phyloP scores from a whole-genome alignment of 1,140 invertebrate species.

The Rhyacophila brunnea region DNA sequence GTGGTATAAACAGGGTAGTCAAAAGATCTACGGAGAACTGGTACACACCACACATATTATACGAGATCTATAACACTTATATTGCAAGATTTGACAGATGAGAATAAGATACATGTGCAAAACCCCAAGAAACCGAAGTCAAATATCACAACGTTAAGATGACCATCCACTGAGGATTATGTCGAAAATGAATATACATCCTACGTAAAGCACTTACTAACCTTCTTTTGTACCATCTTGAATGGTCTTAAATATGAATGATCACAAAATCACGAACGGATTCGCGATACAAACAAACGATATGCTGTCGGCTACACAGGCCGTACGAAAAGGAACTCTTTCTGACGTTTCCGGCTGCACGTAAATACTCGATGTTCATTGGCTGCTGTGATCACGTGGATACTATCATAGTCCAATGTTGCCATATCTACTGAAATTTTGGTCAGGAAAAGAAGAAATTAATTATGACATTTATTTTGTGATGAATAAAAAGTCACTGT shows the following conservation, averaged over 20 bases:
- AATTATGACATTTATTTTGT: no score
- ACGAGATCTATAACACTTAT: no score
- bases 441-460: no score
- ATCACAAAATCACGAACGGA: constrained; percentile 52
- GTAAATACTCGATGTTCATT: constrained; percentile 7
- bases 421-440: no score
- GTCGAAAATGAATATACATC: constrained; percentile 7
- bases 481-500: no score
- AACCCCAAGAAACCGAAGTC: neutral
- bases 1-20: no score
- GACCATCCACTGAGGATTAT: neutral
- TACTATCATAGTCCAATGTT: no score
- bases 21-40: no score
- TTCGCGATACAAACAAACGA: constrained; percentile 48
- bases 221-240: constrained; percentile 58
- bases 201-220: constrained; percentile 35
- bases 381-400: constrained; percentile 18
- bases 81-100: neutral
- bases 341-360: constrained; percentile 20
- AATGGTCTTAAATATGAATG: constrained; percentile 45
- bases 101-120: constrained; percentile 13
- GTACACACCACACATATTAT: no score
- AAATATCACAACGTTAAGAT: constrained; percentile 12
- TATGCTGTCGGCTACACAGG: constrained; percentile 53
- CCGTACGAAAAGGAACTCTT: constrained; percentile 50